A percentile compares a stretch with the other conserved stretches of the same genome.
Evolutionary conservation across 2,888 invertebrate genomes (phyloP).

Genomic region (Sinhomidia bicolor): DNA sequence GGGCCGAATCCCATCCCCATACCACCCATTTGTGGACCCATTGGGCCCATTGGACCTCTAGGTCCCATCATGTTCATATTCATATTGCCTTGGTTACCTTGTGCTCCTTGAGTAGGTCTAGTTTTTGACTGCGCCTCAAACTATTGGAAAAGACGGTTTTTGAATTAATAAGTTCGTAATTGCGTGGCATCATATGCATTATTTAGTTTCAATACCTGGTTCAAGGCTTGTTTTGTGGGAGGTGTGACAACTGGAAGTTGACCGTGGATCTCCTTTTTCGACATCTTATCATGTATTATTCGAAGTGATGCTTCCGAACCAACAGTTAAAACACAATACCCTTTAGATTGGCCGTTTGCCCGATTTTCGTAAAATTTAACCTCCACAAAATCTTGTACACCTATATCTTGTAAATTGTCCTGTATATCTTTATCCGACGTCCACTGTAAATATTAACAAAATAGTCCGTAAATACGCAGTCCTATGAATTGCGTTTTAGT

Average conservation of each 20-base stretch:
- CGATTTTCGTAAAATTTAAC: constrained; percentile 99
- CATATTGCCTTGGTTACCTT: constrained; percentile 81
- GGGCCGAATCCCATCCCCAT: constrained; percentile 78
- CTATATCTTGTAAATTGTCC: constrained; percentile 93
- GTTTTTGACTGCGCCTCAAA: constrained; percentile 97
- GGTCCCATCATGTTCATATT: constrained; percentile 78
- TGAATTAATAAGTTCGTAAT: neutral
- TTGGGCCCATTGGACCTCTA: constrained; percentile 76
- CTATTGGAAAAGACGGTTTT: constrained; percentile 83
- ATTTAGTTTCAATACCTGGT: constrained; percentile 83
- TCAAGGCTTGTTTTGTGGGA: constrained; percentile 94
- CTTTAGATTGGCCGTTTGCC: constrained; percentile 99
- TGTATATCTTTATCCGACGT: constrained; percentile 98
- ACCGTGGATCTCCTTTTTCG: constrained; percentile 97
- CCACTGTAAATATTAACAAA: constrained; percentile 95
- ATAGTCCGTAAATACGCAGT: too few species aligned
- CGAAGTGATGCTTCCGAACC: constrained; percentile 96
- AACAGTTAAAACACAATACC: constrained; percentile 97
- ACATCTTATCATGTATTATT: constrained; percentile 94
- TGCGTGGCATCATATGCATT: neutral
- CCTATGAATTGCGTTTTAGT: too few species aligned
- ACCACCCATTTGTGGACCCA: constrained; percentile 82
- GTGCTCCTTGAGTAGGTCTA: constrained; percentile 89
- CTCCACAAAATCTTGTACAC: constrained; percentile 96
- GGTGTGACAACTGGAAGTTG: constrained; percentile 97